Conservation (phyloP, 2,888 invertebrate species). For the Drosophila subsilvestris region DNA sequence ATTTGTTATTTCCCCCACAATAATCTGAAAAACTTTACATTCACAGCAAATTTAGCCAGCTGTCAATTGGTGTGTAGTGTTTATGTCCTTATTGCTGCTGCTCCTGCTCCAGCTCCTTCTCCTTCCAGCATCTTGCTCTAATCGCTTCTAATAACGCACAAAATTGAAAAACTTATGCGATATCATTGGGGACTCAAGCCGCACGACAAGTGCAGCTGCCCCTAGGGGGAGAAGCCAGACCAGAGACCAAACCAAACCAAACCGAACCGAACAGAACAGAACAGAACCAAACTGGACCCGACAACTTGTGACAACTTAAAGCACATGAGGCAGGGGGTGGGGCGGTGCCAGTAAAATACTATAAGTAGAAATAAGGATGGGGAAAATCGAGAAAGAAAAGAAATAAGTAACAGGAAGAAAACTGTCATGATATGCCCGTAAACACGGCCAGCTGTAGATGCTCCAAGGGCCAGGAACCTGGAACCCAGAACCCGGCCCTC, state of each 20-base stretch:
- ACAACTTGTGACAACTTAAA: constrained; percentile 79
- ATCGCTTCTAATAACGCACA: constrained; percentile 83
- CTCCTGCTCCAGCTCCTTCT: constrained; percentile 20
- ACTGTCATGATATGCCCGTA: constrained; percentile 77
- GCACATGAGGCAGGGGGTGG: constrained; percentile 54
- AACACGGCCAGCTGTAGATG: constrained; percentile 67
- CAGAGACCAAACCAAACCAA: constrained; percentile 1
- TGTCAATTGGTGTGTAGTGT: constrained; percentile 66
- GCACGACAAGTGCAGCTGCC: constrained; percentile 73
- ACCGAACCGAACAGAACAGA: background rate
- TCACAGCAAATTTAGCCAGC: constrained; percentile 59
- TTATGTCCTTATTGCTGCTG: constrained; percentile 35
- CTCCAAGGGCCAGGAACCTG: constrained; percentile 30
- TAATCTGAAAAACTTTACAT: constrained; percentile 18
- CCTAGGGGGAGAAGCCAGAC: constrained; percentile 5
- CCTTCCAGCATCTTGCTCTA: constrained; percentile 63
- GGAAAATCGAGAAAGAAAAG: constrained; percentile 4
- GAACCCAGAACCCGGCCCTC: constrained; percentile 3
- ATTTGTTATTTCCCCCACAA: background rate
- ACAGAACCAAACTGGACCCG: constrained; percentile 61
- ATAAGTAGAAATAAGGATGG: constrained; percentile 20
- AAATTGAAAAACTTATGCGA: constrained; percentile 83
- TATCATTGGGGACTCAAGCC: constrained; percentile 78
- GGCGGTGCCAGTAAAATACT: background rate
- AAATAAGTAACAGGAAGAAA: constrained; percentile 28